phyloP scores from a whole-genome alignment of 1,140 invertebrate species.

The Elymnias hypermnestra region DNA sequence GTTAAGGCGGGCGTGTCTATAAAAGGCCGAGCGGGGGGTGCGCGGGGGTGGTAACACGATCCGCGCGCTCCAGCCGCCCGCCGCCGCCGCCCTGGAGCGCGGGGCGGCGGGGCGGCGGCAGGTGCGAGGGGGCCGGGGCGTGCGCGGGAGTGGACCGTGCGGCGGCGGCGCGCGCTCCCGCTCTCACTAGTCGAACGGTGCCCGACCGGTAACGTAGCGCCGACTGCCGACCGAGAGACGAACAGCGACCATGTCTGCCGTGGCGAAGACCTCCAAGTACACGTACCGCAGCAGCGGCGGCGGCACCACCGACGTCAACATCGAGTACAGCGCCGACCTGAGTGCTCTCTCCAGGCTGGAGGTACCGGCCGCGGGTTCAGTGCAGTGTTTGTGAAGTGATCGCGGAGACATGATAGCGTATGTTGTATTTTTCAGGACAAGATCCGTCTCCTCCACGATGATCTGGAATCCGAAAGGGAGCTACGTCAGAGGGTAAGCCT shows the following conservation, averaged over 20 bases:
- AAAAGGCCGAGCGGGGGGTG: constrained; percentile 72
- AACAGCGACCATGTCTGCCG: constrained; percentile 82
- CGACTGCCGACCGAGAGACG: constrained; percentile 71
- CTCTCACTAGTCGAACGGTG: constrained; percentile 74
- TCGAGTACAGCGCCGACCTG: constrained; percentile 94
- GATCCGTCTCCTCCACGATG: constrained; percentile 97
- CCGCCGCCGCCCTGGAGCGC: constrained; percentile 63
- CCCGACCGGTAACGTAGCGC: constrained; percentile 74
- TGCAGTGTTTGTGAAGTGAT: constrained; percentile 71
- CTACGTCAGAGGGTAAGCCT: constrained; percentile 97
- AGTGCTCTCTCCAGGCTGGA: constrained; percentile 94
- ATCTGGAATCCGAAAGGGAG: constrained; percentile 97
- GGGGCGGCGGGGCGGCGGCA: constrained; percentile 18
- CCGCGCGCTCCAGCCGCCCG: constrained; percentile 65
- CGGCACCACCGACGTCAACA: constrained; percentile 91
- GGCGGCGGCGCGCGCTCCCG: constrained; percentile 54
- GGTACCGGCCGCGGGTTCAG: constrained; percentile 82
- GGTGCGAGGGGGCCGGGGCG: constrained; percentile 20
- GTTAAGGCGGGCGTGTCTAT: constrained; percentile 70
- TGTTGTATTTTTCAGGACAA: constrained; percentile 90
- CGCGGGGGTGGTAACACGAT: constrained; percentile 74
- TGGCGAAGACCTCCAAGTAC: constrained; percentile 92
- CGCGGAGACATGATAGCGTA: constrained; percentile 62
- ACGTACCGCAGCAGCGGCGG: constrained; percentile 89
- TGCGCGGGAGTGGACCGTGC: constrained; percentile 28